Conservation (phyloP, 2,113 vertebrate genomes). For the Spea multiplicata region DNA sequence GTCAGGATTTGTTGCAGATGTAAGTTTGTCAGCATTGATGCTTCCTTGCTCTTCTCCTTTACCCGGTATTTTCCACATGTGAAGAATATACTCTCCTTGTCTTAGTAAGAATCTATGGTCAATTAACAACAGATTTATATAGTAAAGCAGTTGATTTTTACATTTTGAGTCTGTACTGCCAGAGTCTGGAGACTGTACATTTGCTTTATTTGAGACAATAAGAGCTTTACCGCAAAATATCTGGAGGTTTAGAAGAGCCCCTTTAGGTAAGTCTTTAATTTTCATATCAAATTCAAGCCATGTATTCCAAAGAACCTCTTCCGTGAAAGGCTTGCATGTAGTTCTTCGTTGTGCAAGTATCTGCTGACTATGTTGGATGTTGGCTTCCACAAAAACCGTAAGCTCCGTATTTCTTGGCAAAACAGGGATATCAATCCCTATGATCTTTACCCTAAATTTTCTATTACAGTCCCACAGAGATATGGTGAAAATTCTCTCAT, state of each 20-base stretch:
- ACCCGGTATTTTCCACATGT: constrained; percentile 97
- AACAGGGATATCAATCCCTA: constrained; percentile 90
- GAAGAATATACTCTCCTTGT: constrained; percentile 90
- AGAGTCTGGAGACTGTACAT: constrained; percentile 65
- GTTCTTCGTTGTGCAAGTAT: constrained; percentile 89
- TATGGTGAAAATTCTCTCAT: constrained; percentile 94
- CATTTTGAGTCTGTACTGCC: constrained; percentile 70
- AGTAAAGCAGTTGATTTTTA: constrained; percentile 90
- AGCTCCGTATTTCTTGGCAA: constrained; percentile 86
- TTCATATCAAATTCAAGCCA: constrained; percentile 95
- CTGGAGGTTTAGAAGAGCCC: constrained; percentile 88
- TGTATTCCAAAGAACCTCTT: constrained; percentile 93
- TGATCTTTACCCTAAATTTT: constrained; percentile 90
- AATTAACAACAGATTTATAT: constrained; percentile 91
- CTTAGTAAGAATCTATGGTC: constrained; percentile 93
- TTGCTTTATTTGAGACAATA: constrained; percentile 62
- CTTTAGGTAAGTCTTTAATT: constrained; percentile 92
- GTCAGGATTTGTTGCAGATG: constrained; percentile 95
- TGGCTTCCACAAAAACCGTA: constrained; percentile 89
- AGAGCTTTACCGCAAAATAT: constrained; percentile 86
- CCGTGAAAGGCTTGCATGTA: constrained; percentile 82
- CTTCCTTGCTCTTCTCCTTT: constrained; percentile 93
- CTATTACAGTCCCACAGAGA: constrained; percentile 96
- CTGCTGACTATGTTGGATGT: constrained; percentile 93
- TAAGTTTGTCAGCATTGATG: constrained; percentile 93